phyloP scores from a whole-genome alignment of 2,888 invertebrate species.

The Zhuqinia jingwanae region DNA sequence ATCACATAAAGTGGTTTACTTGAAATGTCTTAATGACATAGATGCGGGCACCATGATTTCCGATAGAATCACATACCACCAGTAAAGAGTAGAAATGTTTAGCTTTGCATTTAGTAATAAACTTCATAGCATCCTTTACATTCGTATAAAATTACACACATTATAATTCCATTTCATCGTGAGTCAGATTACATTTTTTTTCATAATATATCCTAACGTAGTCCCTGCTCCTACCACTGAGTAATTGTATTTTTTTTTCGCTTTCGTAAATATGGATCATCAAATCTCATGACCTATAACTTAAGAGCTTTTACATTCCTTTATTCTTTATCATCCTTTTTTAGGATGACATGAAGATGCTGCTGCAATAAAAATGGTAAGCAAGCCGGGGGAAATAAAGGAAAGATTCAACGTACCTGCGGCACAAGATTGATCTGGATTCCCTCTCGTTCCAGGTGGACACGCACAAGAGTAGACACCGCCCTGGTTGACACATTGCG shows the following conservation, averaged over 20 bases:
- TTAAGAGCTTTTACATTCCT: too few relatives aligned
- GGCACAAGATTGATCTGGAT: constrained; percentile 87
- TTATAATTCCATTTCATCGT: not conserved
- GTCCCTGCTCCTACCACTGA: not conserved
- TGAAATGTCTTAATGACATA: too few relatives aligned
- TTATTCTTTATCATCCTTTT: too few relatives aligned
- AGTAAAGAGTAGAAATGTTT: too few relatives aligned
- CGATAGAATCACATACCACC: too few relatives aligned
- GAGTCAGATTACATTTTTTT: constrained; percentile 16
- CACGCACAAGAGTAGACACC: constrained; percentile 92
- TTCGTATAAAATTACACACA: too few relatives aligned
- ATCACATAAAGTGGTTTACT: too few relatives aligned
- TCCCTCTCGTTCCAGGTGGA: constrained; percentile 86
- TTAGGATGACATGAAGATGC: constrained; percentile 12
- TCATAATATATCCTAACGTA: not conserved
- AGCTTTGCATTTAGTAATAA: too few relatives aligned
- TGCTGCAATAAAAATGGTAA: constrained; percentile 65
- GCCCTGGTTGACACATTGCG: constrained; percentile 92
- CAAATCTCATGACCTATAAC: too few relatives aligned
- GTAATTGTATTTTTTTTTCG: not conserved
- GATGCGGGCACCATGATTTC: too few relatives aligned
- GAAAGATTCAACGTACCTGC: constrained; percentile 82
- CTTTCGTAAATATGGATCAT: too few relatives aligned
- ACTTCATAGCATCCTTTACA: too few relatives aligned
- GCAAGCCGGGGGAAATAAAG: not conserved